Evolutionary conservation across 2,888 invertebrate genomes (phyloP).

Genomic region (Strigamia crassipes): DNA sequence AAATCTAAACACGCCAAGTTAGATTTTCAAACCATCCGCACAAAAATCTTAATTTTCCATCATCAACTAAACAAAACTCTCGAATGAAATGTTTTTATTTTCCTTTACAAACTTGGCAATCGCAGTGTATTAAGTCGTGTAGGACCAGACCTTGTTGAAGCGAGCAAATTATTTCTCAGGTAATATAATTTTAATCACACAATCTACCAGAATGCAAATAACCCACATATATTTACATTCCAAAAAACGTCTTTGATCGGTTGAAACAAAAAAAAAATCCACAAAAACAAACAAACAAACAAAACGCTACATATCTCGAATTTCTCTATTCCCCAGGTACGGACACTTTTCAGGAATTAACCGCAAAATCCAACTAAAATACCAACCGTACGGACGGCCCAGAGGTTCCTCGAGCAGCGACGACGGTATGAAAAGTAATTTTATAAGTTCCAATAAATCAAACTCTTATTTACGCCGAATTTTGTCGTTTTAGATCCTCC

Average conservation of each 20-base stretch:
- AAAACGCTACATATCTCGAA: too few relatives aligned
- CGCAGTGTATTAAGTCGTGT: slow-evolving; percentile 24
- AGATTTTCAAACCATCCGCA: neutral
- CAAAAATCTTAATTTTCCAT: neutral
- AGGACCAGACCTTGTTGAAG: slow-evolving; percentile 7
- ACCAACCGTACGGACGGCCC: slow-evolving; percentile 92
- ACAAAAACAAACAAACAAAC: neutral
- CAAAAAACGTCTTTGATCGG: too few relatives aligned
- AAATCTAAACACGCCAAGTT: neutral
- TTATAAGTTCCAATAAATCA: neutral
- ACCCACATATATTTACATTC: too few relatives aligned
- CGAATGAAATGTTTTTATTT: slow-evolving; percentile 24
- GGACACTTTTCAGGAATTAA: slow-evolving; percentile 99
- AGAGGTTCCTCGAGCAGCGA: slow-evolving; percentile 90
- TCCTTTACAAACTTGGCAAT: slow-evolving; percentile 10
- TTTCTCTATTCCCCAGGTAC: slow-evolving; percentile 70
- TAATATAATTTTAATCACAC: slow-evolving; percentile 20
- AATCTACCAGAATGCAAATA: too few relatives aligned
- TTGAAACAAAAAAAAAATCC: neutral
- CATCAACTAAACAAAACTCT: neutral
- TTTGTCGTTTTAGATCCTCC: slow-evolving; percentile 75
- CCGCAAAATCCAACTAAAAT: slow-evolving; percentile 99
- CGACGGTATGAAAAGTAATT: slow-evolving; percentile 65
- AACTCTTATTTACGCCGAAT: neutral
- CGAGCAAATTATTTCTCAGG: slow-evolving; percentile 35